Conservation (phyloP, 2,797 vertebrate species). For the Sarcophilus harrisii region DNA sequence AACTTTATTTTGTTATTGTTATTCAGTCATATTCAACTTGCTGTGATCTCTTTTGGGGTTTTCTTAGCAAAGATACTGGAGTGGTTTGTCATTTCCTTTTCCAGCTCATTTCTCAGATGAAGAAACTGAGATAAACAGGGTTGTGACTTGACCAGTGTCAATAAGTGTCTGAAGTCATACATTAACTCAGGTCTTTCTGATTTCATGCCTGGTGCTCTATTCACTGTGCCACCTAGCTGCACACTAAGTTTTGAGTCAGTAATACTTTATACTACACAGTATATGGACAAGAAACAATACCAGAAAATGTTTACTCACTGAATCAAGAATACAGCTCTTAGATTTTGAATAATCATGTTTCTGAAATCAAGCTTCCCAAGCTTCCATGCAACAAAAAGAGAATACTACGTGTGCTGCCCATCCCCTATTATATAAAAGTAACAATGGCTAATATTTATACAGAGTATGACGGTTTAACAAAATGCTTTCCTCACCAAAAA, state of each 20-base stretch:
- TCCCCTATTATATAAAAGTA: background rate
- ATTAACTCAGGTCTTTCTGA: background rate
- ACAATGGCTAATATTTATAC: background rate
- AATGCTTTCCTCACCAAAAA: background rate
- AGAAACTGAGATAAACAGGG: background rate
- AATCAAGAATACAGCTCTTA: background rate
- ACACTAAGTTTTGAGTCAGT: background rate
- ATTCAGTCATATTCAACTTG: background rate
- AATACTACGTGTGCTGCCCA: background rate
- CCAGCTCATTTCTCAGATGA: background rate
- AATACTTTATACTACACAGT: background rate
- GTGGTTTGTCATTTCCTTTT: too few relatives aligned
- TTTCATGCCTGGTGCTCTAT: background rate
- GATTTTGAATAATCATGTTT: background rate
- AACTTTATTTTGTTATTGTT: background rate
- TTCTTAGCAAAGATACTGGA: too few relatives aligned
- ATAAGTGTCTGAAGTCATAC: background rate
- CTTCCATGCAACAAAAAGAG: background rate
- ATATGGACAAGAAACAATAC: background rate
- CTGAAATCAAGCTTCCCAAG: background rate
- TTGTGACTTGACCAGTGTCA: background rate
- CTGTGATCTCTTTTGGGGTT: background rate
- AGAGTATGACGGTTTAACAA: background rate
- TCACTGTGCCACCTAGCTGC: background rate
- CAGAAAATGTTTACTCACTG: background rate